phyloP scores from a whole-genome alignment of 2,888 invertebrate species.

The Axea sp. region DNA sequence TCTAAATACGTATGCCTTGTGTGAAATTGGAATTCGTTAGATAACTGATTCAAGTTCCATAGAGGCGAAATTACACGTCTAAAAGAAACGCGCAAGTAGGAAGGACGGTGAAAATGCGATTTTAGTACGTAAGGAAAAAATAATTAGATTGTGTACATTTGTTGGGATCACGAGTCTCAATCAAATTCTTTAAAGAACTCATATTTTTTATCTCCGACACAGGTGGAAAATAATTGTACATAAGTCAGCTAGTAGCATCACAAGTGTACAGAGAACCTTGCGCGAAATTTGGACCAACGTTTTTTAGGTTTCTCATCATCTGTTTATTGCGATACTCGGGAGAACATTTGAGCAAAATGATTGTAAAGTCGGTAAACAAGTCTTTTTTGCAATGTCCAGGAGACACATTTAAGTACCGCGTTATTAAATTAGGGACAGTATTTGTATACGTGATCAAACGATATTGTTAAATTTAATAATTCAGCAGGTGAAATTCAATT shows the following conservation, averaged over 20 bases:
- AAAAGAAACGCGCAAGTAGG: conserved; percentile 40
- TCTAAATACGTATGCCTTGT: conserved; percentile 28
- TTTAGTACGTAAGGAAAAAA: neutral
- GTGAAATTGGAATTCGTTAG: conserved; percentile 20
- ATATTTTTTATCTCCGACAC: conserved; percentile 34
- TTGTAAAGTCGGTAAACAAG: conserved; percentile 2
- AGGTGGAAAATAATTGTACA: conserved; percentile 34
- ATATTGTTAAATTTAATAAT: conserved; percentile 20
- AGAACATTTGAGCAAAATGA: no score
- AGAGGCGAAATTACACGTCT: neutral
- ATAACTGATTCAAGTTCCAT: conserved; percentile 35
- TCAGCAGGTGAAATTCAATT: neutral
- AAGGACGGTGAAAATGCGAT: conserved; percentile 36
- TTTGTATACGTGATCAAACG: conserved; percentile 13
- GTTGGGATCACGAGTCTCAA: conserved; percentile 4
- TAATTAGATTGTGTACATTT: conserved; percentile 9
- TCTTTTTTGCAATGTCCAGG: conserved; percentile 34
- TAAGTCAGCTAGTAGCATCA: conserved; percentile 14
- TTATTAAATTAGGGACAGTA: conserved; percentile 44
- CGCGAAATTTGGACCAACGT: conserved; percentile 32
- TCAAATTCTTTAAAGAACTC: conserved; percentile 13
- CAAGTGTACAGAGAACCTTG: conserved; percentile 47
- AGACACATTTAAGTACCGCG: conserved; percentile 26
- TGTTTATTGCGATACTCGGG: conserved; percentile 34
- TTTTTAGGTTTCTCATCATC: conserved; percentile 18